Evolutionary conservation across 2,888 invertebrate species (phyloP).

Genomic region (Orthosia gothica): DNA sequence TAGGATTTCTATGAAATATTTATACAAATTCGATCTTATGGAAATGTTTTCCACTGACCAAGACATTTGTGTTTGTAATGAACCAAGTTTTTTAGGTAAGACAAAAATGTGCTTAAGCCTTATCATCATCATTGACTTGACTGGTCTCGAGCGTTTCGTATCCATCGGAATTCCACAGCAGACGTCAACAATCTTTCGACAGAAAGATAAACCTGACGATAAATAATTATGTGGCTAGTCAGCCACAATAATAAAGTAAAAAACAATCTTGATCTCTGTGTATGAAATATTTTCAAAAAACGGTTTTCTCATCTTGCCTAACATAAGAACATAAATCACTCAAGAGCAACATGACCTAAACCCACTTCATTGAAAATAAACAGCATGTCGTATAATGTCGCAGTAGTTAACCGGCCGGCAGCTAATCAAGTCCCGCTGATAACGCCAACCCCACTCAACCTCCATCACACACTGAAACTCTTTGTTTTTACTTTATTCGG

Average conservation of each 20-base stretch:
- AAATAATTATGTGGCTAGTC: too few relatives aligned
- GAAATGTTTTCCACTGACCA: too few relatives aligned
- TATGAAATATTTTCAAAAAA: background rate
- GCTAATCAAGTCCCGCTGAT: constrained; percentile 62
- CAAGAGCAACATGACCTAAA: background rate
- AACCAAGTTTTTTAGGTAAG: too few relatives aligned
- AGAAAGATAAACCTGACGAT: too few relatives aligned
- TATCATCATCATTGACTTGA: too few relatives aligned
- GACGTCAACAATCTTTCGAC: too few relatives aligned
- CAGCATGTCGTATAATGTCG: constrained; percentile 24
- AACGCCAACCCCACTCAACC: constrained; percentile 64
- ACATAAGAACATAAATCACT: constrained; percentile 1
- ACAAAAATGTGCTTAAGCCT: too few relatives aligned
- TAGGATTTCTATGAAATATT: background rate
- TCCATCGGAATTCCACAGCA: too few relatives aligned
- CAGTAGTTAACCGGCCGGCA: constrained; percentile 20
- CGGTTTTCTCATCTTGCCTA: background rate
- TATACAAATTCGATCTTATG: background rate
- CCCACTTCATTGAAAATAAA: constrained; percentile 19
- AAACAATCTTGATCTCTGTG: too few relatives aligned
- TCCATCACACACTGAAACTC: constrained; percentile 47
- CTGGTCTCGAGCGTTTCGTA: too few relatives aligned
- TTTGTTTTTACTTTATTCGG: constrained; percentile 49
- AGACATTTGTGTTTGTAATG: too few relatives aligned
- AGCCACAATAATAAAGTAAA: too few relatives aligned